These are phyloP conservation scores for Piliocolobus tephrosceles DNA, from an alignment of 2,113 vertebrate species.

Conservation along the genomic window DNA sequence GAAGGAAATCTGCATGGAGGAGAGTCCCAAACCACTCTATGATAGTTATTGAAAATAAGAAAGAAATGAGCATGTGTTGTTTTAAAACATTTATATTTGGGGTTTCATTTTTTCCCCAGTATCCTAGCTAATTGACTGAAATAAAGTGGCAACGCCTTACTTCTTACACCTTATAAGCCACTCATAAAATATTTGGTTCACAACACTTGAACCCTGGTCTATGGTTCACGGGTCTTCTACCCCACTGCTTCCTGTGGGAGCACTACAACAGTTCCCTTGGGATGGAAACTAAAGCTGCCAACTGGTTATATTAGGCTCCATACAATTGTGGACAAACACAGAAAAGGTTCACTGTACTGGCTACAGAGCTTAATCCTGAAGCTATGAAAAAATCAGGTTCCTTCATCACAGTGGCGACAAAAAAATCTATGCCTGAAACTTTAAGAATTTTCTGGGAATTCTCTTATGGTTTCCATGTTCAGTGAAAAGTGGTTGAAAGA, in stretches of 20 bases:
- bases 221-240: not conserved
- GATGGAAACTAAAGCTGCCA: not conserved
- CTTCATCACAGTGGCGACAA: not conserved
- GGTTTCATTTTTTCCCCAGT: not conserved
- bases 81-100: not conserved
- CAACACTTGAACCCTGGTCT: not conserved
- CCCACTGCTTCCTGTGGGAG: not conserved
- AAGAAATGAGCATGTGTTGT: not conserved
- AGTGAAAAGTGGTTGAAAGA: not conserved
- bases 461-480: not conserved
- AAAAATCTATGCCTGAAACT: not conserved
- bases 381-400: not conserved
- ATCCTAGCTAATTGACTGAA: not conserved
- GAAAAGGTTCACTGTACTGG: not conserved
- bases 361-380: not conserved
- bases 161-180: not conserved
- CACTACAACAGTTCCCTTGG: not conserved
- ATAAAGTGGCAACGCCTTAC: not conserved
- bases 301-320: not conserved
- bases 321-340: not conserved
- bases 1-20: not conserved
- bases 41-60: not conserved
- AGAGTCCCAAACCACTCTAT: not conserved
- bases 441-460: not conserved
- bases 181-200: not conserved